Conservation (phyloP, 2,113 vertebrate genomes). For the Turdus rufiventris region DNA sequence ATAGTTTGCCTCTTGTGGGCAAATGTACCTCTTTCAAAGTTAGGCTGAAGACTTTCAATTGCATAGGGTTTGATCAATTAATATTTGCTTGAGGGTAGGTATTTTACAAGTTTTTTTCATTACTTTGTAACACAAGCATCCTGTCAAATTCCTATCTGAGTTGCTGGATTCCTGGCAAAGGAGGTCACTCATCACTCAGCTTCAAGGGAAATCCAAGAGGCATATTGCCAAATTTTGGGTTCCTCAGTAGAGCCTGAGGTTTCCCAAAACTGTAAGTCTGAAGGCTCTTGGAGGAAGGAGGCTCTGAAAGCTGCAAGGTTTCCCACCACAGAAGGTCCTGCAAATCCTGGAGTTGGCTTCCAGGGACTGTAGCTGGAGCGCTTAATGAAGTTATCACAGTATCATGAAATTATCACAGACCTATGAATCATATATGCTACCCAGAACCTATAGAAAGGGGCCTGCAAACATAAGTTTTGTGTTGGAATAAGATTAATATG, state of each 20-base stretch:
- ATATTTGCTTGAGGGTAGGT: background rate
- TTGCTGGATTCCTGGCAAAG: background rate
- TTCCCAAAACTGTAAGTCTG: background rate
- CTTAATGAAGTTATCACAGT: background rate
- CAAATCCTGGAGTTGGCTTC: background rate
- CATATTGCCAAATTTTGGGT: background rate
- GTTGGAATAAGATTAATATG: background rate
- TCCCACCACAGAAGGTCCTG: background rate
- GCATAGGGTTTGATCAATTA: background rate
- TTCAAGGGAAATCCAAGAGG: background rate
- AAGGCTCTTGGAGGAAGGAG: background rate
- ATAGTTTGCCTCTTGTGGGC: background rate
- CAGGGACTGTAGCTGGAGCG: background rate
- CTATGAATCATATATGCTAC: background rate
- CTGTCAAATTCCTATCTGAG: background rate
- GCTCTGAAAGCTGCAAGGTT: background rate
- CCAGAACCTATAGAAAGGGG: background rate
- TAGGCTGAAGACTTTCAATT: background rate
- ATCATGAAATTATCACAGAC: background rate
- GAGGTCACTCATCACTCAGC: background rate
- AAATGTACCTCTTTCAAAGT: background rate
- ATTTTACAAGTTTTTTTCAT: background rate
- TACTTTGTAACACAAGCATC: background rate
- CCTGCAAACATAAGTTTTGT: background rate
- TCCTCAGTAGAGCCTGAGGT: background rate